Evolutionary conservation across 2,113 vertebrate species (phyloP).

Genomic region (Tragelaphus buxtoni): DNA sequence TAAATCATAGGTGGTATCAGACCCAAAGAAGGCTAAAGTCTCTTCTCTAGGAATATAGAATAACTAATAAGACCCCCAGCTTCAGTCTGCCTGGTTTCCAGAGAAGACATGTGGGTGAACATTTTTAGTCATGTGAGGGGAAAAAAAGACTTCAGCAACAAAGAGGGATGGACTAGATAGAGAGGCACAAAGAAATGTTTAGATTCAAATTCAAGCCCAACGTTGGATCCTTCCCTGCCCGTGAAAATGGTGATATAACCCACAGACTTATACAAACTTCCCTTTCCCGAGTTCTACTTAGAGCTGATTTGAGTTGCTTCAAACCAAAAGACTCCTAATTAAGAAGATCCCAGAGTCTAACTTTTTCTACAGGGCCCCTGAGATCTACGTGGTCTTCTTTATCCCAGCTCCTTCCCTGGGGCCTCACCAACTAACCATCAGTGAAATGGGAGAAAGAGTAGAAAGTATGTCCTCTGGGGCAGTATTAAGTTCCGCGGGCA

Average conservation of each 20-base stretch:
- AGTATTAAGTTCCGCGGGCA: background rate
- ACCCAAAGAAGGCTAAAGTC: background rate
- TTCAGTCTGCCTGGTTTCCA: background rate
- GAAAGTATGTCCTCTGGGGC: background rate
- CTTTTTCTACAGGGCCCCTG: background rate
- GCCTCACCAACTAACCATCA: background rate
- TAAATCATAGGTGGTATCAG: background rate
- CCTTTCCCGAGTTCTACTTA: background rate
- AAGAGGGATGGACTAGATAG: background rate
- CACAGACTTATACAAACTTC: background rate
- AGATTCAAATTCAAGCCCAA: background rate
- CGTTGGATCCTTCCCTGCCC: background rate
- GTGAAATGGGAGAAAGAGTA: background rate
- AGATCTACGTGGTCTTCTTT: background rate
- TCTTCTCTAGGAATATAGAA: background rate
- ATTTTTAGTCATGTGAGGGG: background rate
- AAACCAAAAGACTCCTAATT: background rate
- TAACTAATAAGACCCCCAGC: background rate
- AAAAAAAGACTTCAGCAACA: background rate
- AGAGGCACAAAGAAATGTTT: background rate
- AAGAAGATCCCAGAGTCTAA: background rate
- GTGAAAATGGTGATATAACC: background rate
- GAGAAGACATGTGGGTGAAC: background rate
- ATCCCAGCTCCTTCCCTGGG: background rate
- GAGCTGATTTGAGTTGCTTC: background rate